These are phyloP conservation scores for Syngnathus scovelli DNA, from an alignment of 2,113 vertebrate species.

Conservation along the genomic window DNA sequence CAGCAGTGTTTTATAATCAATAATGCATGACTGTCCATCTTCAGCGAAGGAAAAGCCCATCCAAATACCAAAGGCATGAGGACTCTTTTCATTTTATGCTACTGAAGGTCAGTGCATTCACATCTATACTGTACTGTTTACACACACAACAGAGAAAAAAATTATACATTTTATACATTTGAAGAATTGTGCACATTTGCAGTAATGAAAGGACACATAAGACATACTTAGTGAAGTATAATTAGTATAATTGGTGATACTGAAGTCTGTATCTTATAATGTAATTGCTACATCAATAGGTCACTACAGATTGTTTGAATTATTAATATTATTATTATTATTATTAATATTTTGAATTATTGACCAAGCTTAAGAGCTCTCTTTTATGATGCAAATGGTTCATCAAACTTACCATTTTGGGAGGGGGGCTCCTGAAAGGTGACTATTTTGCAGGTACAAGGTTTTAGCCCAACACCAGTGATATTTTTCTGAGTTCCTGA, in stretches of 20 bases:
- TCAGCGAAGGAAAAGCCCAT: slow-evolving; percentile 60
- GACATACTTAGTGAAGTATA: not conserved
- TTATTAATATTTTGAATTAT: too few species aligned
- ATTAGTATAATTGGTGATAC: not conserved
- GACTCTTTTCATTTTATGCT: slow-evolving; percentile 63
- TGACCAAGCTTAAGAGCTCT: too few species aligned
- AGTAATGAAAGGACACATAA: not conserved
- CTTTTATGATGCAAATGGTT: too few species aligned
- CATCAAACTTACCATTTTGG: too few species aligned
- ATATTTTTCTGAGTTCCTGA: slow-evolving; percentile 16
- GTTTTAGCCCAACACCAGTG: not conserved
- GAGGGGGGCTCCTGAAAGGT: too few species aligned
- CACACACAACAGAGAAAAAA: slow-evolving; percentile 19
- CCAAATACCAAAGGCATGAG: slow-evolving; percentile 63
- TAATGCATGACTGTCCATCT: slow-evolving; percentile 70
- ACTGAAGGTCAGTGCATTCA: slow-evolving; percentile 62
- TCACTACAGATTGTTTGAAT: slow-evolving; percentile 35
- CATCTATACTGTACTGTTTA: slow-evolving; percentile 22
- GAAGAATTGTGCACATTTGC: not conserved
- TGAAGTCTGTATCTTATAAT: slow-evolving; percentile 3
- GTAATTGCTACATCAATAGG: slow-evolving; percentile 1
- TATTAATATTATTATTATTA: too few species aligned
- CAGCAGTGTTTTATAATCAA: slow-evolving; percentile 70
- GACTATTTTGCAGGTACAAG: too few species aligned
- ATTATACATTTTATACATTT: not conserved